Evolutionary conservation across 2,113 vertebrate genomes (phyloP).

Genomic region (Ophiodon elongatus): DNA sequence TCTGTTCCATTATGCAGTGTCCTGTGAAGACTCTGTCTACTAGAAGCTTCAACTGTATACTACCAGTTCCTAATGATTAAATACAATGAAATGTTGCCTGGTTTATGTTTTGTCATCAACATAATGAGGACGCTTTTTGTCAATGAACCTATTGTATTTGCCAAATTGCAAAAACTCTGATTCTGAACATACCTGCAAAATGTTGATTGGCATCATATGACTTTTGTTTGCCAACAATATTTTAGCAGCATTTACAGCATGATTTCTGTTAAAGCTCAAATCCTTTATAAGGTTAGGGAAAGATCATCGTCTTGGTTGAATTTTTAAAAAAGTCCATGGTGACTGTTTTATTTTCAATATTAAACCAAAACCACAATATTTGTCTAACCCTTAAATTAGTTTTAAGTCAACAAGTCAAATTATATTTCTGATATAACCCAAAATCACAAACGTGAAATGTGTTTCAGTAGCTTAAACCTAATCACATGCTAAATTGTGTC

Average conservation of each 20-base stretch:
- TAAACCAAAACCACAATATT: background rate
- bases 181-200: too few relatives aligned
- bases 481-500: background rate
- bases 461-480: background rate
- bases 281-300: background rate
- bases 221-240: conserved; percentile 28
- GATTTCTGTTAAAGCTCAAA: background rate
- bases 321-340: background rate
- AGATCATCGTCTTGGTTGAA: background rate
- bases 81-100: too few relatives aligned
- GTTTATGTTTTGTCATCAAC: too few relatives aligned
- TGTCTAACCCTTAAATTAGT: background rate
- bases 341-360: background rate
- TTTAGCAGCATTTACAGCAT: background rate
- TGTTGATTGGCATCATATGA: background rate
- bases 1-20: too few relatives aligned
- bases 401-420: background rate
- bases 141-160: too few relatives aligned
- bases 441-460: background rate
- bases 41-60: too few relatives aligned
- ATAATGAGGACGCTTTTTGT: too few relatives aligned
- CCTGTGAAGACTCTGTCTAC: too few relatives aligned
- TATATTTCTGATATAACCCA: too few relatives aligned
- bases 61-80: too few relatives aligned
- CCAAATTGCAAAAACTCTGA: too few relatives aligned